Evolutionary conservation across 2,888 invertebrate species (phyloP), one percentile per base, ranked within the genome.

Genomic region (Lutraria lutraria): DNA sequence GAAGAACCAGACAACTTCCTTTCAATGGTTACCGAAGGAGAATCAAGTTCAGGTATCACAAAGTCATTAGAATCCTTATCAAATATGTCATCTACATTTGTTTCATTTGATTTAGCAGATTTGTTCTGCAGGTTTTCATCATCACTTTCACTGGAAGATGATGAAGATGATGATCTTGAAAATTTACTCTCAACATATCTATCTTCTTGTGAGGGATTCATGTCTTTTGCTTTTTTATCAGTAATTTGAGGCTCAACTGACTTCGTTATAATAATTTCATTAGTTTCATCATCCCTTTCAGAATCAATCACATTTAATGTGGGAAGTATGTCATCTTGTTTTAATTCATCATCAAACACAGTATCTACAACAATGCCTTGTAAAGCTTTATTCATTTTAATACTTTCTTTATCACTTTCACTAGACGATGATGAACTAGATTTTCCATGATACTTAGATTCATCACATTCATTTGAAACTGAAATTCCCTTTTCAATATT

Each of bases 141-240:
- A 53, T 52, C 82, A 82, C 86, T 86, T 29, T 56, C 31, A 43
- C 80, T 76, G 29, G 88, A 79, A 29, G 83, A 79, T 29, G 85
- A 85, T 16, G 85, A 72, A 34, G 84, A 43, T 19, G 84, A 84
- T 52, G 43, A 53, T 52, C 19, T 15, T 2, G 63, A 68, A 0
- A 10, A 68, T 25, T 68, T 68, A 6, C 63, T 68, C 12, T 68
- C 43, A 43, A 43, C 8, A 43, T 43, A 43, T 43, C 8, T 43
- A 43, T 43, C 43, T 43, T 43, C 43, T 43, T 43, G 43, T 4
- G 43, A 43, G 43, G 43, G 43, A 4, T 43, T 43, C 43, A 4
- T 8, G 8, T 43, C 43, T 43, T 8, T 43, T 43, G 43, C 8
- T 43, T 56, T 21, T 56, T 34, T 72, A 21, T 21, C 21, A 16